Percentiles rank a stretch among this genome's conserved stretches.
These are phyloP conservation scores for Fabriciana adippe DNA, from an alignment of 2,888 invertebrate species.

Conservation along the genomic window DNA sequence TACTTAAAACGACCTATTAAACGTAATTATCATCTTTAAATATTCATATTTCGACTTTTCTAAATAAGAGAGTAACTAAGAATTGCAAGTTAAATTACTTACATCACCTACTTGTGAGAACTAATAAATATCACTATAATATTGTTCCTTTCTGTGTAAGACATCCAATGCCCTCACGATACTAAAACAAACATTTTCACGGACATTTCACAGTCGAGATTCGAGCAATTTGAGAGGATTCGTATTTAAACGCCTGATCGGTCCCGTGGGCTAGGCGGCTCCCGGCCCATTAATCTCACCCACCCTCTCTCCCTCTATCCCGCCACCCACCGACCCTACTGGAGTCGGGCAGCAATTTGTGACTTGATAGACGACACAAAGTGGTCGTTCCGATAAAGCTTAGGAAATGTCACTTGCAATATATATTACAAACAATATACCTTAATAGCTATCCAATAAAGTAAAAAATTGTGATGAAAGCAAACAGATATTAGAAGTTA, in stretches of 20 bases:
- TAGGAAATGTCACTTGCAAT: conserved; percentile 5
- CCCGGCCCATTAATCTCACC: conserved; percentile 65
- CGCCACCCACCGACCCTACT: conserved; percentile 16
- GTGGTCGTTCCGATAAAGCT: conserved; percentile 33
- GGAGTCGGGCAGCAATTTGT: conserved; percentile 33
- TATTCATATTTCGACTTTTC: no score
- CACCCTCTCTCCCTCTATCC: conserved; percentile 45
- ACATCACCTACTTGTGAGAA: no score
- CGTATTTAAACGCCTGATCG: conserved; percentile 63
- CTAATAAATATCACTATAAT: no score
- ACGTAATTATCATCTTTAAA: no score
- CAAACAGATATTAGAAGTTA: no score
- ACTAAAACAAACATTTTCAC: conserved; percentile 52
- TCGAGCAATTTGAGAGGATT: conserved; percentile 67
- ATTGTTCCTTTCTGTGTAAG: not conserved
- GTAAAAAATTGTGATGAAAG: no score
- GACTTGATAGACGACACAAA: conserved; percentile 52
- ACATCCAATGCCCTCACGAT: conserved; percentile 5
- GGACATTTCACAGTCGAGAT: conserved; percentile 50
- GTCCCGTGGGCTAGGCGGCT: conserved; percentile 59
- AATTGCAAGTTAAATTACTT: no score
- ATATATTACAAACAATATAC: not conserved
- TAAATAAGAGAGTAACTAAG: no score
- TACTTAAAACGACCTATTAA: no score
- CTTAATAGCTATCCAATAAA: not conserved